Evolutionary conservation across 2,113 vertebrate genomes (phyloP), one percentile per base, ranked within the genome.

Genomic region (Microcebus jonahi): DNA sequence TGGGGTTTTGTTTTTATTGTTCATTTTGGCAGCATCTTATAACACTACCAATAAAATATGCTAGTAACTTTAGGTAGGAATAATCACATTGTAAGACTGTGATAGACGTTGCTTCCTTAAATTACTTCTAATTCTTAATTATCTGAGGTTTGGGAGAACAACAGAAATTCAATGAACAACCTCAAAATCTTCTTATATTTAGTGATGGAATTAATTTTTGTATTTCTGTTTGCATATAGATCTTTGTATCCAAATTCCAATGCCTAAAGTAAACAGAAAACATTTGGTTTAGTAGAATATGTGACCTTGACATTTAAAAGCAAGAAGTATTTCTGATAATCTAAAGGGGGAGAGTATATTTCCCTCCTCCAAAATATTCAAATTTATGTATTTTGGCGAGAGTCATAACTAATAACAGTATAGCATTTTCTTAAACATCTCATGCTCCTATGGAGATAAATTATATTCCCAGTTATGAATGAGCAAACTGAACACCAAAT

Each of bases 391-490:
- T 86, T 85, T 81, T 45, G 53, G 53, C 50, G 34, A n/a, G 45
- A 85, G 45, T 80, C 45, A 57, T 81, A 29, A 65, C 31, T 84
- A 86, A 65, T 85, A 85, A 87, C 10, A 34, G 45, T 25, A 67
- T 36, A 85, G 11, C 61, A 79, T 91, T 90, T 96, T 92, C 93
- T 90, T 94, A 59, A 97, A 87, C 15, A 90, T 53, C n/a, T 95
- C 34, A 65, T 82, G 86, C 57, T 93, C 57, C 50, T 90, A 0
- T 68, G 55, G 70, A 82, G 48, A 95, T 81, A 81, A 83, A 61
- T 36, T 93, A 63, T 87, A 90, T 79, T 81, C 50, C 63, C 23
- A 57, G 34, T 90, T 92, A 90, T 29, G 23, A 94, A 61, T 6
- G 7, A 73, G 11, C 68, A 95, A 65, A 65, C 36, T 90, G 48